phyloP scores from a whole-genome alignment of 1,140 invertebrate species.

The Camponotus floridanus region DNA sequence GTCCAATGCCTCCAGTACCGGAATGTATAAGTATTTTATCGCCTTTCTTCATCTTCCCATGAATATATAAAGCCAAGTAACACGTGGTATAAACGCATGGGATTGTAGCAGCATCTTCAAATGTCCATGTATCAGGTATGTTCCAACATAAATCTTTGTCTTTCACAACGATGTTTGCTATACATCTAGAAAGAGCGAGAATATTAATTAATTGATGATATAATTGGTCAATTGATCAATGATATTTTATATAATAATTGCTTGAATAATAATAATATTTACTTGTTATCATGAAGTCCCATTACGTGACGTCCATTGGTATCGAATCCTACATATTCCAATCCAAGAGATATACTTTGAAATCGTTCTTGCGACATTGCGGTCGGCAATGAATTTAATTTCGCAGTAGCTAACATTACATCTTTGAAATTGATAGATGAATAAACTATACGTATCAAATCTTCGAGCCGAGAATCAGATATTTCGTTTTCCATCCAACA shows the following conservation, averaged over 20 bases:
- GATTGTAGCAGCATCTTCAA: slow-evolving; percentile 95
- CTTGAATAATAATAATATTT: not conserved
- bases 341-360: not conserved
- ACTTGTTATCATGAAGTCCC: slow-evolving; percentile 3
- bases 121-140: slow-evolving; percentile 93
- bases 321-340: slow-evolving; percentile 29
- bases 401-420: slow-evolving; percentile 92
- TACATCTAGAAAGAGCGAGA: slow-evolving; percentile 81
- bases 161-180: slow-evolving; percentile 88
- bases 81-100: slow-evolving; percentile 95
- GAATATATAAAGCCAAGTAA: slow-evolving; percentile 91
- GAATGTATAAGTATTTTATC: slow-evolving; percentile 91
- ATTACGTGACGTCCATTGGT: not conserved
- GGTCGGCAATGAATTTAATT: slow-evolving; percentile 88
- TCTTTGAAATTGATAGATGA: slow-evolving; percentile 90
- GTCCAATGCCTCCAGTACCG: slow-evolving; percentile 93
- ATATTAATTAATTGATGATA: not conserved
- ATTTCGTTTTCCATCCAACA: slow-evolving; percentile 92
- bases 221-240: not conserved
- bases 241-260: not conserved
- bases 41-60: slow-evolving; percentile 87
- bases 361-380: slow-evolving; percentile 87
- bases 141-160: slow-evolving; percentile 90
- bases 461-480: slow-evolving; percentile 74
- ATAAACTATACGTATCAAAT: slow-evolving; percentile 88